phyloP scores from a whole-genome alignment of 2,888 invertebrate species.

The Oligia strigilis region DNA sequence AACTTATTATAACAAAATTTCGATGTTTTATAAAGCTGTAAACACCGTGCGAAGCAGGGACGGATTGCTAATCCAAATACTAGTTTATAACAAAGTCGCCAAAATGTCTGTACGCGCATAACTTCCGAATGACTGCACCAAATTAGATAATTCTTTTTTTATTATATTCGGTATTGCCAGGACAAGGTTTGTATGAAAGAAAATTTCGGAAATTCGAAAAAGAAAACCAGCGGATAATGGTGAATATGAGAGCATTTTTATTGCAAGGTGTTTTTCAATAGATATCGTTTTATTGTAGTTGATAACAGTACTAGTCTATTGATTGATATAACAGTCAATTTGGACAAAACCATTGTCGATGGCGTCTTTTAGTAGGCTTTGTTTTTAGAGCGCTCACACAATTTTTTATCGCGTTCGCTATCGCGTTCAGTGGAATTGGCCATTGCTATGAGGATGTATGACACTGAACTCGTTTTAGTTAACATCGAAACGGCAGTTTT shows the following conservation, averaged over 20 bases:
- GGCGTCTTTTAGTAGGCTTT: conserved; percentile 15
- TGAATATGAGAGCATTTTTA: neutral
- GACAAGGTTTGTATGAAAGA: no score
- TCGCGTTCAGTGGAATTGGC: conserved; percentile 25
- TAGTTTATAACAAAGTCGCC: no score
- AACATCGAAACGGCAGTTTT: neutral
- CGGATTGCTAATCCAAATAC: neutral
- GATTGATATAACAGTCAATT: conserved; percentile 11
- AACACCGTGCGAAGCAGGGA: neutral
- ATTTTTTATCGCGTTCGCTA: conserved; percentile 2
- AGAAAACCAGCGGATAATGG: neutral
- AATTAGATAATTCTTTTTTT: no score
- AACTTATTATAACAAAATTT: neutral
- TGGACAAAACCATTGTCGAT: neutral
- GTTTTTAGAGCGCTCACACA: conserved; percentile 13
- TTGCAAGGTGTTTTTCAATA: neutral
- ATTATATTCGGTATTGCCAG: no score
- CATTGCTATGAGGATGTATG: conserved; percentile 11
- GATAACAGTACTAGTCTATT: neutral
- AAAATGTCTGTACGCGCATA: no score
- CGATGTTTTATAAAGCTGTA: neutral
- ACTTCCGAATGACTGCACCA: no score
- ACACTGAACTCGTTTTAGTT: conserved; percentile 5
- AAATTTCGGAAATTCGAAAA: no score
- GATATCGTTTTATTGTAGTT: neutral